Evolutionary conservation across 2,113 vertebrate genomes (phyloP), one percentile per base, ranked within the genome.

Genomic region (Taurulus bubalis): DNA sequence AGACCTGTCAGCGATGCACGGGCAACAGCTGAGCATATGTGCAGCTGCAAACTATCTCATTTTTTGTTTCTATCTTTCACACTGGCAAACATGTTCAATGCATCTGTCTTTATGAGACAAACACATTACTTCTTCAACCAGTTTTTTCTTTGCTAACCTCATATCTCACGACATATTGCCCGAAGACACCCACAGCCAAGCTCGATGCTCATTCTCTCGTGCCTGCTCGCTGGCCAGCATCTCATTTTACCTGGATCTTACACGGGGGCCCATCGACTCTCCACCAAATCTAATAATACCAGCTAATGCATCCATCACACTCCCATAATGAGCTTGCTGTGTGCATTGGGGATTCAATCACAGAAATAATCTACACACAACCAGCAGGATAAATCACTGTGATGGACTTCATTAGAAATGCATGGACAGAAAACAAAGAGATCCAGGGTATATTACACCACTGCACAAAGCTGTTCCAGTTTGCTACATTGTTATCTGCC

Each of bases 261-360:
- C 14, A 2, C 14, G 1, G 47, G 89, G 77, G 68, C 59, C 79
- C 75, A 77, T 87, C 38, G 16, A 71, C 75, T 80, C 74, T 70
- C 67, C 80, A 77, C 55, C 65, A 82, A 88, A 93, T 92, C 92
- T 89, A 92, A 93, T 92, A 90, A 91, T 89, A 83, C 78, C 68
- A 72, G 40, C 82, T 87, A 90, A 92, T 87, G 77, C 84, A 76
- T 88, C 87, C 69, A 86, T 93, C 84, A 65, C 86, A 76, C 59
- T 76, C 40, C 65, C 36, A 22, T 87, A 90, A 90, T 77, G 86
- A 89, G 84, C 75, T 80, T 15, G 51, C 79, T 58, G 75, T 79
- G 80, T 64, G 66, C 79, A 75, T 24, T 22, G 20, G 76, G 67
- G 73, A 76, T 60, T 76, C 20, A 16, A 89, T 87, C 82, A 75